Conservation (phyloP, 2,797 vertebrate genomes). For the Nannoperca obscura region DNA sequence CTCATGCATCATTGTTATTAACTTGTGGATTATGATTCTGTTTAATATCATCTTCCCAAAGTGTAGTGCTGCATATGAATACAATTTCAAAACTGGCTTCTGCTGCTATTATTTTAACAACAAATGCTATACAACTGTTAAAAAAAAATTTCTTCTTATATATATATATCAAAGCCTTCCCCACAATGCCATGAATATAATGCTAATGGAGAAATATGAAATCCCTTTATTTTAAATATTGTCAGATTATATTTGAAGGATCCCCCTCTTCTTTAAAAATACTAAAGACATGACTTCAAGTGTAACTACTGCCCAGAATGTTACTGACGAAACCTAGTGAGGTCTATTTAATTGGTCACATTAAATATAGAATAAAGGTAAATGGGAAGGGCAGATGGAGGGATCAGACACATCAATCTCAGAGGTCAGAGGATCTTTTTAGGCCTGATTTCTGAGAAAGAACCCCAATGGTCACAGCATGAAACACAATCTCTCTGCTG, state of each 20-base stretch:
- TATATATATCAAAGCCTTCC: background rate
- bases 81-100: background rate
- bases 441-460: slow-evolving; percentile 60
- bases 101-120: background rate
- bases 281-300: background rate
- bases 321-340: background rate
- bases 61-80: background rate
- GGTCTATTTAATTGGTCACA: background rate
- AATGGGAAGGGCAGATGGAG: background rate
- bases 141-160: background rate
- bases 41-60: background rate
- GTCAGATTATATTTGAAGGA: background rate
- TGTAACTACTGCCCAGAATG: background rate
- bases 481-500: slow-evolving; percentile 47
- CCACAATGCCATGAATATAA: background rate
- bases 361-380: background rate
- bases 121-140: background rate
- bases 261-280: background rate
- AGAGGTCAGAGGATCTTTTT: slow-evolving; percentile 56
- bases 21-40: background rate
- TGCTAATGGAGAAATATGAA: background rate
- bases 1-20: background rate
- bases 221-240: background rate
- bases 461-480: slow-evolving; percentile 53
- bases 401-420: slow-evolving; percentile 5